Base-by-base conservation (phyloP, 1,140 invertebrate species). In the Antheraea pernyi region DNA sequence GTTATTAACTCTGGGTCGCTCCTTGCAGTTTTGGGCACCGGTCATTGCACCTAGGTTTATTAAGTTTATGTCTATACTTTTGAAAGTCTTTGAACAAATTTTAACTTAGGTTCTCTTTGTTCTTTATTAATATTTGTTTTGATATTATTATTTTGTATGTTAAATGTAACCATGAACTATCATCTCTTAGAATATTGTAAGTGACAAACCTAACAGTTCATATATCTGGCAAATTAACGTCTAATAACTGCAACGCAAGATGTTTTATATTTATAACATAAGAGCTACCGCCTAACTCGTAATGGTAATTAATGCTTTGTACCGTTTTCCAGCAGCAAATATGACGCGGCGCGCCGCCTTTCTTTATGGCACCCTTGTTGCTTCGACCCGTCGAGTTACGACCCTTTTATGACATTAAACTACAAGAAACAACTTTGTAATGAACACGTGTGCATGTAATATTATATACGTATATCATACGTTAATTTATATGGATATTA, bases 341-440 rank as follows among this genome's bases (percentile, higher is more conserved):
- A 53, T 53, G 46, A 53, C 46, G 46, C 46, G 46, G 6, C 16
- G 46, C 46, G 46, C 16, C 46, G 46, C 46, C 46, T 53, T 53
- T 53, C 46, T 53, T 53, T 53, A 53, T 53, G 46, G 46, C 46
- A n/a, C 46, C 46, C 46, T 53, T 53, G 46, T 53, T 53, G 11
- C 46, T 16, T n/a, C 46, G 46, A 53, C 46, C 46, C 16, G 46
- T 13, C 46, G 46, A 53, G 6, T 53, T 53, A 53, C 46, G 13
- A 13, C 16, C 46, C 46, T 53, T 53, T 53, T 53, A 53, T 16
- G 46, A 53, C 46, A 13, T 53, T 53, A 53, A 53, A 53, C 46
- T 53, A 53, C 46, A 53, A 53, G 46, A 16, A 53, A 11, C 46
- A 53, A 53, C 46, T 53, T 16, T 53, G 46, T 53, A 53, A 53